These are phyloP conservation scores for Megaceryle maxima DNA, from an alignment of 2,113 vertebrate genomes.

Conservation along the genomic window DNA sequence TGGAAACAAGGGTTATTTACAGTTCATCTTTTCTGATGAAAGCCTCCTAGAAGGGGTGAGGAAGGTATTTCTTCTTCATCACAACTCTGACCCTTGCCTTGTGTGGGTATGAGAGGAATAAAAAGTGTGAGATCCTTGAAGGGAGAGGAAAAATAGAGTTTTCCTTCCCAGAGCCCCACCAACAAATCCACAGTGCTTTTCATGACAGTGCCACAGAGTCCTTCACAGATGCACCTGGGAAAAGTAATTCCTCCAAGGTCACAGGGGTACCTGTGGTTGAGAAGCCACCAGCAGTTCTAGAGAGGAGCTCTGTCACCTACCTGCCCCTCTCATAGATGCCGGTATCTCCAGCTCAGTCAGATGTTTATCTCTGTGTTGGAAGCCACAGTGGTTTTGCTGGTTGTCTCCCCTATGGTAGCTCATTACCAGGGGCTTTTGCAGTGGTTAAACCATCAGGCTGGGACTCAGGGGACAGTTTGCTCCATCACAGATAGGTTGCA, in stretches of 20 bases:
- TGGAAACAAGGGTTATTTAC: constrained; percentile 31
- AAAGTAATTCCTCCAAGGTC: constrained; percentile 36
- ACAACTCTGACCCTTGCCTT: neutral
- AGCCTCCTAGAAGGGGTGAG: neutral
- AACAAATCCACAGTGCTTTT: constrained; percentile 41
- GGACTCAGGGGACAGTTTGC: neutral
- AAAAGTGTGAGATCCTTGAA: neutral
- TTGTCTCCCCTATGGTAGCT: neutral
- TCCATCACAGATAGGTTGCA: neutral
- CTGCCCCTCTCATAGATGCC: neutral
- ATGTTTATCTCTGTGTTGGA: neutral
- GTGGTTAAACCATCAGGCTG: neutral
- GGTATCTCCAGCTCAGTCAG: neutral
- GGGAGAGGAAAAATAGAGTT: constrained; percentile 29
- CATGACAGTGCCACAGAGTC: neutral
- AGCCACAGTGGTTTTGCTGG: neutral
- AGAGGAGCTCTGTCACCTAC: neutral
- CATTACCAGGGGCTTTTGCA: neutral
- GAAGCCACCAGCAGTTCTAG: constrained; percentile 33
- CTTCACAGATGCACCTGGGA: neutral
- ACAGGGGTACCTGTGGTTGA: neutral
- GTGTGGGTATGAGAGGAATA: neutral
- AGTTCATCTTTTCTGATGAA: neutral
- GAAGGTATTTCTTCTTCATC: neutral
- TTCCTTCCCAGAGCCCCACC: constrained; percentile 30